A percentile compares a stretch with the other conserved stretches of the same genome.
phyloP scores from a whole-genome alignment of 1,140 invertebrate genomes.

The Fopius arisanus region DNA sequence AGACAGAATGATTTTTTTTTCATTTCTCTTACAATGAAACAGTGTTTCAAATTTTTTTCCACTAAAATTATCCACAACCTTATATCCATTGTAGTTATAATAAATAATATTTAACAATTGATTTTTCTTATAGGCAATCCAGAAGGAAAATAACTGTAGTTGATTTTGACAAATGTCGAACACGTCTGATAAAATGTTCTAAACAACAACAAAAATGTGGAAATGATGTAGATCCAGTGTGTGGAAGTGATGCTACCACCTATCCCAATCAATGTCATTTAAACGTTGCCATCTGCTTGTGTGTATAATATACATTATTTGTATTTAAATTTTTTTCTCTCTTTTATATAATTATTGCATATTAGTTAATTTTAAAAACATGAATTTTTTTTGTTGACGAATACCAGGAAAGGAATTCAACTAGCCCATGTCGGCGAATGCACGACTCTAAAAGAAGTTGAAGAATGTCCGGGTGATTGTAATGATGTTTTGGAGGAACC shows the following conservation, averaged over 20 bases:
- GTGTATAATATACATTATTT: conserved; percentile 55
- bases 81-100: too few relatives aligned
- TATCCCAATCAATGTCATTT: conserved; percentile 83
- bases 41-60: too few relatives aligned
- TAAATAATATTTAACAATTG: not conserved
- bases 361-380: not conserved
- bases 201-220: conserved; percentile 72
- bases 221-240: conserved; percentile 76
- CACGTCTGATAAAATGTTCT: conserved; percentile 75
- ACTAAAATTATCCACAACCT: too few relatives aligned
- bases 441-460: conserved; percentile 75
- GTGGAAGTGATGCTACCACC: conserved; percentile 83
- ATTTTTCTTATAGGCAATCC: conserved; percentile 47
- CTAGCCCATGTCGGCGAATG: conserved; percentile 87
- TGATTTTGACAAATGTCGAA: conserved; percentile 78
- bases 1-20: not conserved
- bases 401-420: conserved; percentile 79
- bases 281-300: conserved; percentile 84
- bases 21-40: too few relatives aligned
- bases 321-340: not conserved
- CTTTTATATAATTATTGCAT: not conserved
- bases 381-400: conserved; percentile 28
- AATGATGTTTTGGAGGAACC: conserved; percentile 75
- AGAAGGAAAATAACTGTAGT: conserved; percentile 73
- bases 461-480: conserved; percentile 77